phyloP scores from a whole-genome alignment of 2,888 invertebrate genomes.

The Drosophila atroscutellata region DNA sequence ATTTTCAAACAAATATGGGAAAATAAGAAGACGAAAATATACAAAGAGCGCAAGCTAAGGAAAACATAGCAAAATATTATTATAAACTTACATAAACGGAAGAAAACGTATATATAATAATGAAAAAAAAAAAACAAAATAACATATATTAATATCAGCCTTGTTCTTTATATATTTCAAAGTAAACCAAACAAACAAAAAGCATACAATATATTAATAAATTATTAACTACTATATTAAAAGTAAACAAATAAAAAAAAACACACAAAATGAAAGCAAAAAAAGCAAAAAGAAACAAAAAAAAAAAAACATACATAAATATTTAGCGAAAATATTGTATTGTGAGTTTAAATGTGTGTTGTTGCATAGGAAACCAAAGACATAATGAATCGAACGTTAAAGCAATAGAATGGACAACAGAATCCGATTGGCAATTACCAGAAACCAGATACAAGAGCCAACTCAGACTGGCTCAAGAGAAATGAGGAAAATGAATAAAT shows the following conservation, averaged over 20 bases:
- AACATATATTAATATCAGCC: slow-evolving; percentile 76
- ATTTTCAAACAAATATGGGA: slow-evolving; percentile 31
- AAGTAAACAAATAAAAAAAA: slow-evolving; percentile 66
- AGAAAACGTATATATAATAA: slow-evolving; percentile 35
- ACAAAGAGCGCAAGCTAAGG: slow-evolving; percentile 56
- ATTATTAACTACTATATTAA: slow-evolving; percentile 75
- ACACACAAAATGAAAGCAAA: slow-evolving; percentile 56
- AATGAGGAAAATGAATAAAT: slow-evolving; percentile 12
- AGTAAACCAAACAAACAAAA: slow-evolving; percentile 56
- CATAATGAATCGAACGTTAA: slow-evolving; percentile 38
- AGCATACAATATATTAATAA: slow-evolving; percentile 72
- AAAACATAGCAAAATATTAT: slow-evolving; percentile 75
- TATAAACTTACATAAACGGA: slow-evolving; percentile 69
- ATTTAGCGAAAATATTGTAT: slow-evolving; percentile 84
- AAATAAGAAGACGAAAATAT: slow-evolving; percentile 51
- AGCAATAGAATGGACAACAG: slow-evolving; percentile 40
- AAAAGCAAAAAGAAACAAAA: slow-evolving; percentile 49
- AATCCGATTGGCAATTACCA: slow-evolving; percentile 45
- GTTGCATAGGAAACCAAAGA: slow-evolving; percentile 78
- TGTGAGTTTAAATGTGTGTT: slow-evolving; percentile 84
- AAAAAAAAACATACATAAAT: slow-evolving; percentile 76
- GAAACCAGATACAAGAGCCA: not conserved
- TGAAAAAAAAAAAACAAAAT: slow-evolving; percentile 25
- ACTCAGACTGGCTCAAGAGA: slow-evolving; percentile 8
- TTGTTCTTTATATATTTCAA: slow-evolving; percentile 82